phyloP scores from a whole-genome alignment of 1,140 invertebrate species.

The Doryteuthis pealeii region DNA sequence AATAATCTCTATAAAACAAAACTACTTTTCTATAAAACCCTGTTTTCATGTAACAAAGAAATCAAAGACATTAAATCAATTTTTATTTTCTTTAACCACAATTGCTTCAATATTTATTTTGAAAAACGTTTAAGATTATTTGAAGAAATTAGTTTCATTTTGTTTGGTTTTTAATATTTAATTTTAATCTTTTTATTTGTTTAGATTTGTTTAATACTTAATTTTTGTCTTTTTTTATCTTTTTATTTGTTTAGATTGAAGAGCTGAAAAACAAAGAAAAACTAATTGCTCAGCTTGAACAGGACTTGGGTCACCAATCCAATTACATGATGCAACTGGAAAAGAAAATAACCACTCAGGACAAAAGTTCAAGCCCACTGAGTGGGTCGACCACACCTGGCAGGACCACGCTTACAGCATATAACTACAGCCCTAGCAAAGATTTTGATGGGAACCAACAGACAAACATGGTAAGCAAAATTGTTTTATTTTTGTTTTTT shows the following conservation, averaged over 20 bases:
- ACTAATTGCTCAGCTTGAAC: constrained; percentile 39
- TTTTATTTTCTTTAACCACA: too few relatives aligned
- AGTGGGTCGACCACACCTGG: not conserved
- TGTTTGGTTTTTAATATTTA: too few relatives aligned
- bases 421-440: constrained; percentile 1
- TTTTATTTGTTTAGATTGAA: constrained; percentile 35
- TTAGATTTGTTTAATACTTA: constrained; percentile 20
- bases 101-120: too few relatives aligned
- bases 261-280: constrained; percentile 43
- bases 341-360: not conserved
- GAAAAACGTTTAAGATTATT: too few relatives aligned
- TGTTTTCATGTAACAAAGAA: too few relatives aligned
- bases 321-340: constrained; percentile 24
- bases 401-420: constrained; percentile 9
- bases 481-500: not conserved
- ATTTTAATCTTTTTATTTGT: constrained; percentile 2
- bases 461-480: constrained; percentile 1
- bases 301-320: constrained; percentile 35
- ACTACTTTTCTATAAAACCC: too few relatives aligned
- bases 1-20: too few relatives aligned
- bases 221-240: not conserved
- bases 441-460: constrained; percentile 3
- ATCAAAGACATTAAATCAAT: too few relatives aligned
- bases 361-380: constrained; percentile 11
- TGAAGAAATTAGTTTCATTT: too few relatives aligned